Percentiles rank a stretch among this genome's conserved stretches.
Evolutionary conservation across 2,797 vertebrate species (phyloP).

Genomic region (Lepus townsendii): DNA sequence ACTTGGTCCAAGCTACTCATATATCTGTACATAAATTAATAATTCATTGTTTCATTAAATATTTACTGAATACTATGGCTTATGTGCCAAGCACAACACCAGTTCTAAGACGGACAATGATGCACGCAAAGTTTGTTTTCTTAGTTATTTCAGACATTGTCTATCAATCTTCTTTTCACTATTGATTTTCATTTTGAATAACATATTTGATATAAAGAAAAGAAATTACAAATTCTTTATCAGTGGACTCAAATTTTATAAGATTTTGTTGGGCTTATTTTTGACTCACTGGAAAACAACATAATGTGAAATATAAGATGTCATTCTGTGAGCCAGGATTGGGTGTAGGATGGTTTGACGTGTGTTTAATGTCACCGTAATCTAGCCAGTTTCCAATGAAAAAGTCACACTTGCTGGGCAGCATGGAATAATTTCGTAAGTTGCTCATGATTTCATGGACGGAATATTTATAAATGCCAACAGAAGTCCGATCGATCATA

Average conservation of each 20-base stretch:
- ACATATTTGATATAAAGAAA: background rate
- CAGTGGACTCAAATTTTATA: slow-evolving; percentile 26
- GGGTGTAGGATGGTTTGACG: background rate
- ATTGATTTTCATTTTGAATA: slow-evolving; percentile 44
- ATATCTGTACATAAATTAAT: slow-evolving; percentile 57
- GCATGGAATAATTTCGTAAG: background rate
- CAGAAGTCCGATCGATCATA: background rate
- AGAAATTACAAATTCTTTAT: slow-evolving; percentile 30
- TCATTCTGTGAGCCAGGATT: background rate
- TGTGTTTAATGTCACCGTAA: background rate
- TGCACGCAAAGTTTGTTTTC: slow-evolving; percentile 20
- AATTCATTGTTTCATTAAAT: slow-evolving; percentile 61
- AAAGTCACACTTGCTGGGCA: background rate
- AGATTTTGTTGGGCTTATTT: slow-evolving; percentile 49
- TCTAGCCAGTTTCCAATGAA: background rate
- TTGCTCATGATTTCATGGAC: background rate
- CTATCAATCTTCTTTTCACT: slow-evolving; percentile 1
- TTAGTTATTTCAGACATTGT: slow-evolving; percentile 25
- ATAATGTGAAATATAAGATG: background rate
- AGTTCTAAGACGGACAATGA: background rate
- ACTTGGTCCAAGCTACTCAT: slow-evolving; percentile 4
- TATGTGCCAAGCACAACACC: background rate
- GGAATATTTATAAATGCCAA: slow-evolving; percentile 40
- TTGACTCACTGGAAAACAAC: slow-evolving; percentile 3
- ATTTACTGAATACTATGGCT: background rate